phyloP scores from a whole-genome alignment of 1,140 invertebrate genomes.

The Hetaerina americana region DNA sequence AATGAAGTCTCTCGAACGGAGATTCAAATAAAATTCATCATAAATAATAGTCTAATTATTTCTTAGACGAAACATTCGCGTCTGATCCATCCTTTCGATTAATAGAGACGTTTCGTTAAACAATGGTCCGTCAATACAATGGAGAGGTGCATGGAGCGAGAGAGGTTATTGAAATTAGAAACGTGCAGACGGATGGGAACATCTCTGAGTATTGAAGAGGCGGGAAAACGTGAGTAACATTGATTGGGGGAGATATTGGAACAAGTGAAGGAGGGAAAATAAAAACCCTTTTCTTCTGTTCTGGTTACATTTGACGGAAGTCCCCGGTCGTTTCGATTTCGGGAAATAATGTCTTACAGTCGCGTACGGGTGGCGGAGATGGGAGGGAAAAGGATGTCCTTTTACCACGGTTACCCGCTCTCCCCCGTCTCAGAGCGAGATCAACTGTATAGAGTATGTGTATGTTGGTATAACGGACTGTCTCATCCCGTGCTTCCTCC shows the following conservation, averaged over 20 bases:
- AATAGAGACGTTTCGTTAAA: too few relatives aligned
- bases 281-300: too few relatives aligned
- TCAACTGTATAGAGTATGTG: not conserved
- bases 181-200: not conserved
- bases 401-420: too few relatives aligned
- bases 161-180: not conserved
- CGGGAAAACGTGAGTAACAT: not conserved
- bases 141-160: too few relatives aligned
- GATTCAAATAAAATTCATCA: too few relatives aligned
- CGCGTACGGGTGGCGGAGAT: not conserved
- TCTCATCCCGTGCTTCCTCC: too few relatives aligned
- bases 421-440: not conserved
- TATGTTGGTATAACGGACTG: not conserved
- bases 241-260: not conserved
- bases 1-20: too few relatives aligned
- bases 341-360: not conserved
- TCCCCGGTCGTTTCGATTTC: not conserved
- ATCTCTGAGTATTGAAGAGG: not conserved
- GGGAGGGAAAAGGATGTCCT: not conserved
- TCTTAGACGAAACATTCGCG: too few relatives aligned
- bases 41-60: too few relatives aligned
- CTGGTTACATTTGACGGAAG: not conserved
- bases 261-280: not conserved
- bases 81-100: too few relatives aligned
- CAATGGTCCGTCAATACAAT: too few relatives aligned